Conservation (phyloP, 92 coral and sea anemone genomes). For the Chrysogorgia sp. region DNA sequence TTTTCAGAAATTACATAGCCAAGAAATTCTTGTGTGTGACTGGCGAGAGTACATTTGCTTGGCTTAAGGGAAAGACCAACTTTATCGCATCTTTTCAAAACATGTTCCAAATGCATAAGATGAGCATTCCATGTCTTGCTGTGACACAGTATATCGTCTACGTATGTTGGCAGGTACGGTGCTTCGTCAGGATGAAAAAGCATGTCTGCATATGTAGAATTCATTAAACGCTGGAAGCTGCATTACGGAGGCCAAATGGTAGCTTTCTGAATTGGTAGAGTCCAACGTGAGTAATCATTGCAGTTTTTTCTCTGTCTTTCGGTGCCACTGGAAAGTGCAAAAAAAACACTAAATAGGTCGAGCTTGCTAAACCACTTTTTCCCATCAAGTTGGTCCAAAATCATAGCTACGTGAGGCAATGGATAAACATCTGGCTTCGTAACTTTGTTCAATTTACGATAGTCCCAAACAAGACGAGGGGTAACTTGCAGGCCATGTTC, state of each 20-base stretch:
- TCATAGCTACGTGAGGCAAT: slow-evolving; percentile 8
- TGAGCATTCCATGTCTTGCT: too few relatives aligned
- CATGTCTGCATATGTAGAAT: not conserved
- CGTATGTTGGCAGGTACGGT: not conserved
- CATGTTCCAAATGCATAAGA: slow-evolving; percentile 11
- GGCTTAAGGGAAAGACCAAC: slow-evolving; percentile 6
- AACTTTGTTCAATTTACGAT: slow-evolving; percentile 24
- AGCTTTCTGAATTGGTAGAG: slow-evolving; percentile 20
- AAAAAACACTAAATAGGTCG: slow-evolving; percentile 30
- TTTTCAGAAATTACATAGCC: too few relatives aligned
- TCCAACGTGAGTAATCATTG: slow-evolving; percentile 20
- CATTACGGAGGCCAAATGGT: not conserved
- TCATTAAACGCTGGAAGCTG: slow-evolving; percentile 2
- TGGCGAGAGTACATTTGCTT: slow-evolving; percentile 1
- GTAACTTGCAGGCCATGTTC: not conserved
- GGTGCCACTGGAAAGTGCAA: slow-evolving; percentile 20
- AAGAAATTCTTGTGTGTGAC: slow-evolving; percentile 9
- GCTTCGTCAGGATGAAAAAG: not conserved
- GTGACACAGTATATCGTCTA: too few relatives aligned
- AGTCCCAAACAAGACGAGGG: not conserved
- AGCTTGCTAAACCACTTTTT: slow-evolving; percentile 23
- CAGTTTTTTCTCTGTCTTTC: slow-evolving; percentile 48
- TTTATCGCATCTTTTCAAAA: slow-evolving; percentile 1
- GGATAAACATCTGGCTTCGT: slow-evolving; percentile 49
- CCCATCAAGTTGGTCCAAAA: slow-evolving; percentile 43